Conservation (phyloP, 2,888 invertebrate genomes). For the Eucriotettix oculatus region DNA sequence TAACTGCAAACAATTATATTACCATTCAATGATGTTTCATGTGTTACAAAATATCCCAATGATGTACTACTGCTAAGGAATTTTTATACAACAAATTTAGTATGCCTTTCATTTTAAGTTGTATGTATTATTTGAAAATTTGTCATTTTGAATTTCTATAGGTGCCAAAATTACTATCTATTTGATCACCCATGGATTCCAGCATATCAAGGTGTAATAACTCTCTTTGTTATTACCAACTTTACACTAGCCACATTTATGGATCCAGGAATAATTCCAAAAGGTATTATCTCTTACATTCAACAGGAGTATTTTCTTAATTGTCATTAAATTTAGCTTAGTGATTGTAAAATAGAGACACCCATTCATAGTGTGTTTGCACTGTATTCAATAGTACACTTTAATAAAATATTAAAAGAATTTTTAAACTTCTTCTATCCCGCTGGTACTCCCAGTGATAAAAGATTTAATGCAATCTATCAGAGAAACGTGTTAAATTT, state of each 20-base stretch:
- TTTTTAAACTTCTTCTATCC: no score
- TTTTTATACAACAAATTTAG: no score
- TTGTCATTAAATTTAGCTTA: not conserved
- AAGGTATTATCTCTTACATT: slow-evolving; percentile 43
- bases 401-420: no score
- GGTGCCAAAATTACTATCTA: slow-evolving; percentile 79
- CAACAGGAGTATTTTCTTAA: not conserved
- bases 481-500: no score
- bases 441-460: no score
- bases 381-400: no score
- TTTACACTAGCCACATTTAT: slow-evolving; percentile 98
- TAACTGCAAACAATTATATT: no score
- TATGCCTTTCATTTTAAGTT: no score
- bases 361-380: not conserved
- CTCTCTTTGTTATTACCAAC: slow-evolving; percentile 95
- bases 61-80: no score
- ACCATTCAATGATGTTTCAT: no score
- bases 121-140: not conserved
- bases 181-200: slow-evolving; percentile 75
- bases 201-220: slow-evolving; percentile 83
- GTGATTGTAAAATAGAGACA: not conserved
- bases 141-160: slow-evolving; percentile 24
- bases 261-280: slow-evolving; percentile 97
- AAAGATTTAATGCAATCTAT: no score
- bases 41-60: no score